Base-by-base conservation (phyloP, 2,113 vertebrate genomes). In the Nannospalax galili region DNA sequence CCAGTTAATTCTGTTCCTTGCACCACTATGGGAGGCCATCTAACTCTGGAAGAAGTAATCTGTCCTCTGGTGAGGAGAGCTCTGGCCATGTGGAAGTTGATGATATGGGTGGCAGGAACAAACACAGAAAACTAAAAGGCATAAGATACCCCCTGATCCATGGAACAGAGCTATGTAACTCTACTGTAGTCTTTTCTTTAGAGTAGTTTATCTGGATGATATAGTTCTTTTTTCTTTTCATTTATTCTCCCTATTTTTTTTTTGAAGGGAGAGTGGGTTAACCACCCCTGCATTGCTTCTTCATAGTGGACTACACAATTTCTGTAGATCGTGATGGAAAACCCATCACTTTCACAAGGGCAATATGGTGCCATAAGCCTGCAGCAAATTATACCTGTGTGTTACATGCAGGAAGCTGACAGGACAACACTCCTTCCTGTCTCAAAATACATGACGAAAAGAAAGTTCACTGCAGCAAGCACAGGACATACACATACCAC, bases 381-480 rank as follows among this genome's bases (percentile, higher is more conserved):
- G 24, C 9, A 97, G 86, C 42, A 75, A 96, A 95, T 90, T 96
- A 92, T 4, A 73, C 35, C 30, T 93, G 64, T 64, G 91, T 89
- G 73, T 70, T 69, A 79, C 40, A 24, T 90, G 96, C 95, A 70
- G 73, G 67, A 93, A 94, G 73, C n/a, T 75, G 84, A 96, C 91
- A 87, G 91, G 62, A 90, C 65, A 87, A 86, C 24, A n/a, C 48
- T 60, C 37, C 78, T 90, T 89, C 69, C 45, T 40, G 52, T 93
- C 85, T 92, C 58, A 73, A 85, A 96, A 94, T 60, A 62, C 81
- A 75, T 40, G 80, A 26, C 35, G 20, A 58, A 90, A 72, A 26
- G 84, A 65, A 45, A 78, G 40, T 28, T 72, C 84, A 77, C 56
- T 96, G 92, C 58, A 92, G 62, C 28, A 84, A n/a, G 91, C 72